Evolutionary conservation across 1,140 invertebrate genomes (phyloP).

Genomic region (Danaus plexippus): DNA sequence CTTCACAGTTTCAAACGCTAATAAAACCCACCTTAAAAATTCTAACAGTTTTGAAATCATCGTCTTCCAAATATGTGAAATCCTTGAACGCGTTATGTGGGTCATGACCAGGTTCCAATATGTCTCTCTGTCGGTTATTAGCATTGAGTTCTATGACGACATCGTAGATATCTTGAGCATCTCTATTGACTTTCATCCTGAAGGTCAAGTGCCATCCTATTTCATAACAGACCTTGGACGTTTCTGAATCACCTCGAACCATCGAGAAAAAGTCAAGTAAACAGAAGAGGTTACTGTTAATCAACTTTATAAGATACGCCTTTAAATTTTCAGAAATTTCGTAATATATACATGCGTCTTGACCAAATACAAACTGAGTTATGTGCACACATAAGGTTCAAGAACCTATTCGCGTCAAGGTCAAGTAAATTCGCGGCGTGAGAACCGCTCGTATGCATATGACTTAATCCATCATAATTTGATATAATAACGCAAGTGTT

Average conservation of each 20-base stretch:
- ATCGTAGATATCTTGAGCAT: slow-evolving; percentile 61
- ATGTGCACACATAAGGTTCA: slow-evolving; percentile 22
- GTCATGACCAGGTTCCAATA: slow-evolving; percentile 67
- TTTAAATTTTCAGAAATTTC: slow-evolving; percentile 13
- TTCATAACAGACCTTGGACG: slow-evolving; percentile 68
- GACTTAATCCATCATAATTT: slow-evolving; percentile 69
- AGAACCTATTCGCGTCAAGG: slow-evolving; percentile 48
- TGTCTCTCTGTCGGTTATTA: slow-evolving; percentile 62
- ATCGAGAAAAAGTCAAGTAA: slow-evolving; percentile 45
- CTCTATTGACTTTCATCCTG: slow-evolving; percentile 70
- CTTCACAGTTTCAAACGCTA: slow-evolving; percentile 39
- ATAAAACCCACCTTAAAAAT: slow-evolving; percentile 61
- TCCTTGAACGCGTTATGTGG: slow-evolving; percentile 67
- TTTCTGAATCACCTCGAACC: slow-evolving; percentile 62
- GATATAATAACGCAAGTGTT: slow-evolving; percentile 61
- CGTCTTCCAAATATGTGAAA: slow-evolving; percentile 69
- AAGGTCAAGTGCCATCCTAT: slow-evolving; percentile 71
- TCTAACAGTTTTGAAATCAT: slow-evolving; percentile 66
- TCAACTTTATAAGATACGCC: slow-evolving; percentile 36
- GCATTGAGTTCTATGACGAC: slow-evolving; percentile 52
- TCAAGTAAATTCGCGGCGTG: slow-evolving; percentile 60
- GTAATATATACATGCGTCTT: neutral
- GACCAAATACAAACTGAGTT: slow-evolving; percentile 6
- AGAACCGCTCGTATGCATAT: slow-evolving; percentile 56
- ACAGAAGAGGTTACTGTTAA: slow-evolving; percentile 52